Evolutionary conservation across 2,888 invertebrate genomes (phyloP).

Genomic region (Amphiduros pacificus): DNA sequence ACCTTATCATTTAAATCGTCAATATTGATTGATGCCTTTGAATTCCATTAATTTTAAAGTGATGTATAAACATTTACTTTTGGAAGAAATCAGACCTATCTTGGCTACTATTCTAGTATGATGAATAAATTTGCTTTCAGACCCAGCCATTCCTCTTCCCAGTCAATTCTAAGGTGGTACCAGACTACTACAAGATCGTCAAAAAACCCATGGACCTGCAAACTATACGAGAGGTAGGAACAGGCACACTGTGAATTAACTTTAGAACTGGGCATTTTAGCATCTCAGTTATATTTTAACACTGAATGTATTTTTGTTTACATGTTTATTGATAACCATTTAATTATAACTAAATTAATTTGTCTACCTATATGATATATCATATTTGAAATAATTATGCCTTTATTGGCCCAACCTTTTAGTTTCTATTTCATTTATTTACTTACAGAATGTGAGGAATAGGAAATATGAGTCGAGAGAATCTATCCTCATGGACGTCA

Average conservation of each 20-base stretch:
- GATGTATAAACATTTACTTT: no score
- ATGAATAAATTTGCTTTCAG: slow-evolving; percentile 39
- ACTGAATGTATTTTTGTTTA: no score
- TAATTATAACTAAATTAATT: no score
- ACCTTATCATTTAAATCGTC: background rate
- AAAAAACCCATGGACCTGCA: slow-evolving; percentile 95
- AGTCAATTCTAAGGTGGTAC: slow-evolving; percentile 88
- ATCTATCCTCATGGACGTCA: slow-evolving; percentile 91
- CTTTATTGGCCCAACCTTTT: background rate
- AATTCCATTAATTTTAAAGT: no score
- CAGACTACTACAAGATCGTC: slow-evolving; percentile 92
- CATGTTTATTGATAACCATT: no score
- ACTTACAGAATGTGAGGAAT: slow-evolving; percentile 46
- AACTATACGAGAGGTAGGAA: slow-evolving; percentile 76
- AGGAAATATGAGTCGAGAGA: slow-evolving; percentile 87
- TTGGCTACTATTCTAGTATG: no score
- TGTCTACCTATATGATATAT: background rate
- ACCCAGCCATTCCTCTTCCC: slow-evolving; percentile 87
- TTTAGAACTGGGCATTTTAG: no score
- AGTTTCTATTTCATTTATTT: background rate
- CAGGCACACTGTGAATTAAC: no score
- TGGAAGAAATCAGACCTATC: no score
- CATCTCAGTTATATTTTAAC: no score
- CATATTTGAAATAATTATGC: background rate
- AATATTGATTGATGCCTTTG: no score